These are phyloP conservation scores for Teleogryllus occipitalis DNA, from an alignment of 1,140 invertebrate genomes.

Conservation along the genomic window DNA sequence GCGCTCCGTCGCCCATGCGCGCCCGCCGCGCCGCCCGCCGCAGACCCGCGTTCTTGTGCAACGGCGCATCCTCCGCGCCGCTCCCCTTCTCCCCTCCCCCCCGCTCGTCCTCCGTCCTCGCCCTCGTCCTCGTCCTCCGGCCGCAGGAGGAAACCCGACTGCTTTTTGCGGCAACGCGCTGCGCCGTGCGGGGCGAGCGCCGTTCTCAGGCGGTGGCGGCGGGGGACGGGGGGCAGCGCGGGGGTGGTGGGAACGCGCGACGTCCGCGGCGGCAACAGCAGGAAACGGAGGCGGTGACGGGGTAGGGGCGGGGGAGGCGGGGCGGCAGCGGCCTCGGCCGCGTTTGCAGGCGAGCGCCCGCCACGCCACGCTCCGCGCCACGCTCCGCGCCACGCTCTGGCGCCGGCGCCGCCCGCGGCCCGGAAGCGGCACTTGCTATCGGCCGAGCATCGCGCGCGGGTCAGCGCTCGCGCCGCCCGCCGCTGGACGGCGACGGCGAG, in stretches of 20 bases:
- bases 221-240: too few relatives aligned
- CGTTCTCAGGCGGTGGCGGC: not conserved
- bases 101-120: not conserved
- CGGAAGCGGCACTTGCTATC: not conserved
- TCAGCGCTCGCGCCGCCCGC: too few relatives aligned
- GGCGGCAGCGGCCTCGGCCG: not conserved
- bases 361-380: not conserved
- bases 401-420: too few relatives aligned
- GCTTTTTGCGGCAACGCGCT: not conserved
- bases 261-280: too few relatives aligned
- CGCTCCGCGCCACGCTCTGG: not conserved
- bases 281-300: not conserved
- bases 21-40: too few relatives aligned
- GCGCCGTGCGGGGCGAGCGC: not conserved
- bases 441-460: not conserved
- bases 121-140: not conserved
- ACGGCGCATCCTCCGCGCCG: too few relatives aligned
- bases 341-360: not conserved
- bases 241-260: not conserved
- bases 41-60: too few relatives aligned
- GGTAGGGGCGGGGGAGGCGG: too few relatives aligned
- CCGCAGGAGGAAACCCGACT: not conserved
- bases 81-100: too few relatives aligned
- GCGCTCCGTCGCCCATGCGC: too few relatives aligned
- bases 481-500: not conserved